phyloP scores from a whole-genome alignment of 1,140 invertebrate species.

The Drosophila melanogaster region DNA sequence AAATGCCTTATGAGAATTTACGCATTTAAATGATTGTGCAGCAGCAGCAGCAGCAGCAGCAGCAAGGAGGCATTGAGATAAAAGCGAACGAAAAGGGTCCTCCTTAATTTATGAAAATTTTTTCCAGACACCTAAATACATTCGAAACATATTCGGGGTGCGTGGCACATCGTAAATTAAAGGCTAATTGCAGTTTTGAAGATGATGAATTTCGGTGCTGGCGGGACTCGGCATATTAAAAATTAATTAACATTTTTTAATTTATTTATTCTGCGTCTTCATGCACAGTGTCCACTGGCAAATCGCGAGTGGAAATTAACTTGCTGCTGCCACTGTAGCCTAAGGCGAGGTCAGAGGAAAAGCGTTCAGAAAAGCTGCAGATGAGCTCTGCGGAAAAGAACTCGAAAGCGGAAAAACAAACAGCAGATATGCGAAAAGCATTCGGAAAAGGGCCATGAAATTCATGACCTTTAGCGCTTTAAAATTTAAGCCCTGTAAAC shows the following conservation, averaged over 20 bases:
- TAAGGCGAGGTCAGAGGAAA: slow-evolving; percentile 29
- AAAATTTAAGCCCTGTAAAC: background rate
- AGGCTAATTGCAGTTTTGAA: slow-evolving; percentile 76
- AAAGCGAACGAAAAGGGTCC: slow-evolving; percentile 47
- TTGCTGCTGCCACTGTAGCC: slow-evolving; percentile 27
- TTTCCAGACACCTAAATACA: slow-evolving; percentile 29
- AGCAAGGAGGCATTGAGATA: slow-evolving; percentile 61
- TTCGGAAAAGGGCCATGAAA: background rate
- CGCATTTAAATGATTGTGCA: slow-evolving; percentile 72
- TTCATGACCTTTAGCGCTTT: background rate
- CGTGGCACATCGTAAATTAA: slow-evolving; percentile 64
- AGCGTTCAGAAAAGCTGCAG: slow-evolving; percentile 10
- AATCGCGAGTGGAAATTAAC: slow-evolving; percentile 44
- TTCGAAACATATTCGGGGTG: slow-evolving; percentile 42
- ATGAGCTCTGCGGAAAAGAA: slow-evolving; percentile 9
- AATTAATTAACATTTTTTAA: slow-evolving; percentile 78
- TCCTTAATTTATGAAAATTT: slow-evolving; percentile 64
- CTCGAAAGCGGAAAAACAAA: slow-evolving; percentile 1
- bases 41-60: slow-evolving; percentile 44
- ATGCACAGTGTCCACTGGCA: slow-evolving; percentile 40
- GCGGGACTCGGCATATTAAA: slow-evolving; percentile 56
- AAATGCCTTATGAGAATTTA: slow-evolving; percentile 66
- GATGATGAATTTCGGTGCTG: slow-evolving; percentile 59
- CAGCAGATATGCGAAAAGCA: slow-evolving; percentile 10
- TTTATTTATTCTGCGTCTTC: slow-evolving; percentile 51